Evolutionary conservation across 2,113 vertebrate species (phyloP).

Genomic region (Sylvietta virens): DNA sequence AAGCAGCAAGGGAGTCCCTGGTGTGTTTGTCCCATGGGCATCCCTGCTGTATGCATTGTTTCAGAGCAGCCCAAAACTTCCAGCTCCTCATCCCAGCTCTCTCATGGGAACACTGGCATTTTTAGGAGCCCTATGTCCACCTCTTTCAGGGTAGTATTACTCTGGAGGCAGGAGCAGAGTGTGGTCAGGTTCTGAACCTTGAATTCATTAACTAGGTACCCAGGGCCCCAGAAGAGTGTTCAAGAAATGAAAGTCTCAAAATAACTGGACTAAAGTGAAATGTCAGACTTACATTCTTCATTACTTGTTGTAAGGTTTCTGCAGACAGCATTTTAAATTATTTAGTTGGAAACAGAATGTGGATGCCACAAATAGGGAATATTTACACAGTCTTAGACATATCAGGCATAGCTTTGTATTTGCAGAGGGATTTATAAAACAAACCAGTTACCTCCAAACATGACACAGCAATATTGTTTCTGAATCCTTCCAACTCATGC

Average conservation of each 20-base stretch:
- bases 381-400: neutral
- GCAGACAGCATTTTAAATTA: neutral
- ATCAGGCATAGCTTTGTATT: neutral
- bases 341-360: neutral
- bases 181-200: neutral
- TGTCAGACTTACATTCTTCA: neutral
- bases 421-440: neutral
- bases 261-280: neutral
- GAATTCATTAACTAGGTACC: neutral
- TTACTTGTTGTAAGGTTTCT: neutral
- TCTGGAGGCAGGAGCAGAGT: neutral
- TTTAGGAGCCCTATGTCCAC: neutral
- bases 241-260: neutral
- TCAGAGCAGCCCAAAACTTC: neutral
- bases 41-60: neutral
- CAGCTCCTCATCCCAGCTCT: neutral
- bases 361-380: neutral
- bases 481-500: neutral
- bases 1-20: neutral
- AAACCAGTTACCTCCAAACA: neutral
- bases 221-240: neutral
- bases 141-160: neutral
- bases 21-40: neutral
- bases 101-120: accelerated
- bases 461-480: neutral